A percentile compares a stretch with the other conserved stretches of the same genome.
phyloP scores from a whole-genome alignment of 2,113 vertebrate species.

The Hyaena hyaena region DNA sequence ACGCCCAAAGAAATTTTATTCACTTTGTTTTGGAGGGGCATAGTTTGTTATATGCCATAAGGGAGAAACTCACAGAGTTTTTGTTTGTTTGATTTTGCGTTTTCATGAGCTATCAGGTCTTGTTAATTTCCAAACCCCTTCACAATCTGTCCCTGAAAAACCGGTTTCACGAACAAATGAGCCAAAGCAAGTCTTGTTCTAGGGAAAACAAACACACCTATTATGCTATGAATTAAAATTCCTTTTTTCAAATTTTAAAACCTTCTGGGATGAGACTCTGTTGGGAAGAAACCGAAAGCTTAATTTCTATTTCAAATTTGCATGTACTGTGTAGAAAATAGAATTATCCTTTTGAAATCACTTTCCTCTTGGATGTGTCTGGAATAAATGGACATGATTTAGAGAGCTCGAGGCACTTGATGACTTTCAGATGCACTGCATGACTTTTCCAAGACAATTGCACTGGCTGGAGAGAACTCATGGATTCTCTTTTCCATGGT shows the following conservation, averaged over 20 bases:
- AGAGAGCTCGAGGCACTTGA: neutral
- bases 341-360: neutral
- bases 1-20: neutral
- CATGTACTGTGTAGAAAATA: neutral
- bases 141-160: constrained; percentile 36
- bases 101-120: neutral
- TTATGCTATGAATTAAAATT: neutral
- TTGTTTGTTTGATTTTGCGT: neutral
- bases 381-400: constrained; percentile 1
- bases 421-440: neutral
- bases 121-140: constrained; percentile 23
- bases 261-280: neutral
- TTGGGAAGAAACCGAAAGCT: neutral
- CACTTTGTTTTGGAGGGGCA: neutral
- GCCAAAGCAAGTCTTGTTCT: constrained; percentile 4
- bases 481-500: neutral
- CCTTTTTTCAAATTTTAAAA: neutral
- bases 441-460: constrained; percentile 6
- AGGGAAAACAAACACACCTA: constrained; percentile 18
- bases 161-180: neutral
- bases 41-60: neutral
- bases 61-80: neutral
- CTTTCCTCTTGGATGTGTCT: constrained; percentile 6
- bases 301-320: constrained; percentile 36
- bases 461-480: neutral